phyloP scores from a whole-genome alignment of 1,140 invertebrate genomes.

The Brachionus sp. region DNA sequence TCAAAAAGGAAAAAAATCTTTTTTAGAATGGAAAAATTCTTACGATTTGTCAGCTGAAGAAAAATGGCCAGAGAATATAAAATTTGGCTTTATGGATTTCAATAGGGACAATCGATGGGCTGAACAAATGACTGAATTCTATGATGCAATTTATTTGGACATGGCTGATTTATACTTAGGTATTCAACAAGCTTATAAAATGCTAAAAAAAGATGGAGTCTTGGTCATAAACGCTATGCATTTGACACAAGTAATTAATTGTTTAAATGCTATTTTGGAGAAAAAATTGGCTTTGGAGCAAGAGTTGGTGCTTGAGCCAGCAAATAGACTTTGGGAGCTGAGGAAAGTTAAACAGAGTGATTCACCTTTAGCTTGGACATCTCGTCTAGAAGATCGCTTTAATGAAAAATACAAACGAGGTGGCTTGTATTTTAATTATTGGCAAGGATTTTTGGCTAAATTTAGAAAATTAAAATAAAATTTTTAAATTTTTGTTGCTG shows the following conservation, averaged over 20 bases:
- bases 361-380: constrained; percentile 11
- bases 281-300: not conserved
- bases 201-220: constrained; percentile 32
- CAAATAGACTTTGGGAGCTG: constrained; percentile 35
- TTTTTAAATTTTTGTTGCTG: not conserved
- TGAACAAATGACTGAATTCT: not conserved
- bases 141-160: constrained; percentile 32
- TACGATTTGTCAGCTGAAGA: not conserved
- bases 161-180: constrained; percentile 12
- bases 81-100: constrained; percentile 38
- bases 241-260: constrained; percentile 33
- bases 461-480: constrained; percentile 43
- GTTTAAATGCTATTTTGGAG: not conserved
- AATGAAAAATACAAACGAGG: constrained; percentile 36
- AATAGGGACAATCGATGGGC: not conserved
- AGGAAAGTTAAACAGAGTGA: not conserved
- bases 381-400: constrained; percentile 36
- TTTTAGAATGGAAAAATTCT: constrained; percentile 26
- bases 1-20: constrained; percentile 1
- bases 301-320: constrained; percentile 21
- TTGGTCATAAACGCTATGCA: constrained; percentile 38
- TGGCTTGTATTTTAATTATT: constrained; percentile 45
- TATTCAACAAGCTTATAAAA: constrained; percentile 16
- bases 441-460: constrained; percentile 40
- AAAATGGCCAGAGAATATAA: constrained; percentile 31